These are phyloP conservation scores for Agraylea sexmaculata DNA, from an alignment of 1,140 invertebrate genomes.

Conservation along the genomic window DNA sequence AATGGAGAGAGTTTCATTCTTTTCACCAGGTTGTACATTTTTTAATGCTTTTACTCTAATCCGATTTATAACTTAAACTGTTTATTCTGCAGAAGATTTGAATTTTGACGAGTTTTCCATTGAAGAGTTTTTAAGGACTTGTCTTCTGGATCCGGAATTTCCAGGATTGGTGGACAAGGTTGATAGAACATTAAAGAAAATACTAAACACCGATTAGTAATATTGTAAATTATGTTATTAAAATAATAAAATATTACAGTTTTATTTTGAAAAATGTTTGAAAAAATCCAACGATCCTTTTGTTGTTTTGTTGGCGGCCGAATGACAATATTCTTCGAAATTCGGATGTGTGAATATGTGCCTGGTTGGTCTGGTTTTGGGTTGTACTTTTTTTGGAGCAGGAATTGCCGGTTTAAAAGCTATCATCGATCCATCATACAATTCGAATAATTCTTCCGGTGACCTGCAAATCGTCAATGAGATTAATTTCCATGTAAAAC, in stretches of 20 bases:
- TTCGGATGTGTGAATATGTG: slow-evolving; percentile 18
- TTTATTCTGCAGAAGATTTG: slow-evolving; percentile 17
- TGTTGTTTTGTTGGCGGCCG: slow-evolving; percentile 11
- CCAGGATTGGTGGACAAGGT: slow-evolving; percentile 27
- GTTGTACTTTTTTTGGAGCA: slow-evolving; percentile 30
- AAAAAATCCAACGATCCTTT: slow-evolving; percentile 16
- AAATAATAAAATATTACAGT: background rate
- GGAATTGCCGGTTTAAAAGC: slow-evolving; percentile 52
- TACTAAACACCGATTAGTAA: background rate
- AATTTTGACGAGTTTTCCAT: slow-evolving; percentile 21
- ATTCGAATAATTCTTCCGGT: slow-evolving; percentile 40
- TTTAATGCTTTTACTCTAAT: background rate
- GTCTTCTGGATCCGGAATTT: slow-evolving; percentile 32
- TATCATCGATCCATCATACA: slow-evolving; percentile 52
- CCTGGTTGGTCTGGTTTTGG: slow-evolving; percentile 23
- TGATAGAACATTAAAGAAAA: slow-evolving; percentile 14
- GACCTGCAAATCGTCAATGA: slow-evolving; percentile 27
- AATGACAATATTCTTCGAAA: slow-evolving; percentile 19
- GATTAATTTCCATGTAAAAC: background rate
- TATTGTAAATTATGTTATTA: slow-evolving; percentile 1
- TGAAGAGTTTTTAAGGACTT: slow-evolving; percentile 30
- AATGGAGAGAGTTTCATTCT: slow-evolving; percentile 6
- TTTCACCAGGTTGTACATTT: background rate
- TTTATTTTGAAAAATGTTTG: slow-evolving; percentile 6
- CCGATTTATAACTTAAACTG: background rate